Conservation (phyloP, 2,113 vertebrate species). For the Eira barbara region DNA sequence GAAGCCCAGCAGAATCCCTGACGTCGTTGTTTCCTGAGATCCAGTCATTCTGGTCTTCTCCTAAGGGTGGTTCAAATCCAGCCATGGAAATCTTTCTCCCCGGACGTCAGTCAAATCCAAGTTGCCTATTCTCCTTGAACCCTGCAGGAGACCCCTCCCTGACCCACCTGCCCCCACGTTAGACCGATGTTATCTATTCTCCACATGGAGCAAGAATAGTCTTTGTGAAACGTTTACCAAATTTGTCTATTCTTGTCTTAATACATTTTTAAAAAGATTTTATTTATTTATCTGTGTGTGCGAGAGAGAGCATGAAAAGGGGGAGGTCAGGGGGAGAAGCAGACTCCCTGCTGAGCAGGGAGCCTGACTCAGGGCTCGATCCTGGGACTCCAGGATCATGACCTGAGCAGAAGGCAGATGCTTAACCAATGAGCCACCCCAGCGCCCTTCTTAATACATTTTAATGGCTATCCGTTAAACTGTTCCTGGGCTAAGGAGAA, state of each 20-base stretch:
- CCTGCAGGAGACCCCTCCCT: not conserved
- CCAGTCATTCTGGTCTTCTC: not conserved
- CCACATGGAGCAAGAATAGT: not conserved
- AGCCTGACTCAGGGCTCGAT: too few relatives aligned
- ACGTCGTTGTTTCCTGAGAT: not conserved
- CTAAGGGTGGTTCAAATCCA: not conserved
- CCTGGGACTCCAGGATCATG: too few relatives aligned
- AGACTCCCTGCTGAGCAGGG: too few relatives aligned
- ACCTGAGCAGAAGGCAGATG: too few relatives aligned
- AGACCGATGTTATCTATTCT: too few relatives aligned
- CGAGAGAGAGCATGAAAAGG: too few relatives aligned
- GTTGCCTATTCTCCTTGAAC: not conserved
- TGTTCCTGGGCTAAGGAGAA: not conserved
- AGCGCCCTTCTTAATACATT: too few relatives aligned
- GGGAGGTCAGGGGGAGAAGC: too few relatives aligned
- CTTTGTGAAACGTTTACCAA: not conserved
- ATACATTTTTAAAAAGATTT: too few relatives aligned
- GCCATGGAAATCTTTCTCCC: not conserved
- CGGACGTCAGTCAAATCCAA: not conserved
- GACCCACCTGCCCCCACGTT: not conserved
- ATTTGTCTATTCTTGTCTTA: not conserved
- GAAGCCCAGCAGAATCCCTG: too few relatives aligned
- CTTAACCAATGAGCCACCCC: too few relatives aligned
- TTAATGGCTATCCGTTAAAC: not conserved
- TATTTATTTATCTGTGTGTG: too few relatives aligned